phyloP scores from a whole-genome alignment of 2,797 vertebrate species.

The Darevskia mixta region DNA sequence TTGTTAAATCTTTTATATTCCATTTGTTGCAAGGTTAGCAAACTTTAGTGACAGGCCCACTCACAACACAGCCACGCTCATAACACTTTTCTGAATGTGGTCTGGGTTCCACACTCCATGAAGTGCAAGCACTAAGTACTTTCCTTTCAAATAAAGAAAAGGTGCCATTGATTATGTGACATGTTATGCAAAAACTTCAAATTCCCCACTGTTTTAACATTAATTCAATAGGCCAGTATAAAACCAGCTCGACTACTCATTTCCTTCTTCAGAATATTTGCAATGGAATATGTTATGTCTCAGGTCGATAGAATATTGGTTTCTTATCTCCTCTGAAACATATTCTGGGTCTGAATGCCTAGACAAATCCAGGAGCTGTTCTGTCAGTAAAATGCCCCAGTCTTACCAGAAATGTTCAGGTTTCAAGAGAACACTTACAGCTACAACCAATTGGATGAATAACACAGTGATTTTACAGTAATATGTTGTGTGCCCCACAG shows the following conservation, averaged over 20 bases:
- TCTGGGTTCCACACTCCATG: background rate
- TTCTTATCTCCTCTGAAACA: conserved; percentile 33
- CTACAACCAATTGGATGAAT: conserved; percentile 50
- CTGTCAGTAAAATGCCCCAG: conserved; percentile 30
- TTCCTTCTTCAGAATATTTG: conserved; percentile 23
- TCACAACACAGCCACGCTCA: background rate
- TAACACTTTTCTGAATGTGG: background rate
- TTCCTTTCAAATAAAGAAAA: background rate
- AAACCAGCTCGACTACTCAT: background rate
- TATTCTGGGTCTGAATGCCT: conserved; percentile 28
- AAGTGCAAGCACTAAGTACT: background rate
- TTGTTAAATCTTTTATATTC: background rate
- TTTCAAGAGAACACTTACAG: conserved; percentile 14
- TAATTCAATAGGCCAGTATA: background rate
- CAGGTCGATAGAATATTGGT: background rate
- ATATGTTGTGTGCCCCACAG: conserved; percentile 40
- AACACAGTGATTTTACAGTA: conserved; percentile 41
- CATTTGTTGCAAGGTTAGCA: background rate
- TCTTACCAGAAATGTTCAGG: conserved; percentile 40
- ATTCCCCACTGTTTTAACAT: background rate
- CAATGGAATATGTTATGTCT: background rate
- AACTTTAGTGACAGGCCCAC: background rate
- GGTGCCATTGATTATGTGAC: background rate
- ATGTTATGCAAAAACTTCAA: background rate
- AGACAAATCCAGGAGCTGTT: conserved; percentile 44